Evolutionary conservation across 2,888 invertebrate genomes (phyloP).

Genomic region (Drosophila glabriapex): DNA sequence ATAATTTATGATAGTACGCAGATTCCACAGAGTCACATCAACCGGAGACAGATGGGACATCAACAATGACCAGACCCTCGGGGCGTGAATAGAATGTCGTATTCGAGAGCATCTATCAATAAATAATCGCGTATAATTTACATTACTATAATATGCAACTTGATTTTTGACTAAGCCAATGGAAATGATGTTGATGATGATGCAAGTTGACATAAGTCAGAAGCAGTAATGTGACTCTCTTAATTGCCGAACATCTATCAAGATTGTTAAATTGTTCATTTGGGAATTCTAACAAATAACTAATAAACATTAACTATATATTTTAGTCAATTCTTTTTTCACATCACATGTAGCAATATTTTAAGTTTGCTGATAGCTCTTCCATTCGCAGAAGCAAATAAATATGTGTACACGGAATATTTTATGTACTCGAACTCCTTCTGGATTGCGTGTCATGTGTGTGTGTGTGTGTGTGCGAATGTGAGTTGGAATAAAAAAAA

Average conservation of each 20-base stretch:
- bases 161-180: not conserved
- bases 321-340: not conserved
- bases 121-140: not conserved
- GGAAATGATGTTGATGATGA: not conserved
- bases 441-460: conserved; percentile 25
- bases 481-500: conserved; percentile 33
- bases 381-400: conserved; percentile 12
- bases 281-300: not conserved
- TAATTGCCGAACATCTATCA: not conserved
- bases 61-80: conserved; percentile 52
- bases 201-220: not conserved
- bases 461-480: not conserved
- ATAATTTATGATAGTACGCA: conserved; percentile 67
- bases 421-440: conserved; percentile 35
- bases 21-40: conserved; percentile 44
- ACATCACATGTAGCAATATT: conserved; percentile 7
- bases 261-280: not conserved
- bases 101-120: conserved; percentile 5
- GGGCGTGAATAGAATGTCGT: conserved; percentile 21
- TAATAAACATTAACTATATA: not conserved
- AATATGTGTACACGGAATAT: conserved; percentile 35
- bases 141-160: not conserved
- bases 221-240: not conserved
- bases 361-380: conserved; percentile 32
- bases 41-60: conserved; percentile 73